phyloP scores from a whole-genome alignment of 1,140 invertebrate species.

The Nasonia longicornis region DNA sequence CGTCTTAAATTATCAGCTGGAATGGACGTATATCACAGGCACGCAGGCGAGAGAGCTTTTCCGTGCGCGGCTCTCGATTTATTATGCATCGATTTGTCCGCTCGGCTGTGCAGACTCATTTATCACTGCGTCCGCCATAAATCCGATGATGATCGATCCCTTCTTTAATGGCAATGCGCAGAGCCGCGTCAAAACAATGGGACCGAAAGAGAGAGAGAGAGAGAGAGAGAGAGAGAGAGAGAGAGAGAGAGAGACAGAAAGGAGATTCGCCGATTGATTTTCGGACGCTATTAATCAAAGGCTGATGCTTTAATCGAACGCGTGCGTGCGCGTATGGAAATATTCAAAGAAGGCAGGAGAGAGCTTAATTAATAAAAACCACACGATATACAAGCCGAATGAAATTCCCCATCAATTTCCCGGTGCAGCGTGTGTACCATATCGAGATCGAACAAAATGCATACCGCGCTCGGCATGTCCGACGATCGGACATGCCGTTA shows the following conservation, averaged over 20 bases:
- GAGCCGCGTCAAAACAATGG: not conserved
- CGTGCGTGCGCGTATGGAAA: not conserved
- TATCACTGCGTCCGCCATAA: not conserved
- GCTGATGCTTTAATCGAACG: no score
- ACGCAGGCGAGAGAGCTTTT: not conserved
- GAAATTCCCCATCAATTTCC: not conserved
- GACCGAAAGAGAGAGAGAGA: no score
- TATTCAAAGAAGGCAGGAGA: not conserved
- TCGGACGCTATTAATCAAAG: not conserved
- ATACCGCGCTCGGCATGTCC: not conserved
- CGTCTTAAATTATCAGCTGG: not conserved
- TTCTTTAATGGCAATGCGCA: not conserved
- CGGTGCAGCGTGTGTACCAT: no score
- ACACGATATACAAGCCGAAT: not conserved
- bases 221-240: no score
- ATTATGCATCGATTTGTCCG: conserved; percentile 33
- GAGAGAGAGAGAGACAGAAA: not conserved
- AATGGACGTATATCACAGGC: no score
- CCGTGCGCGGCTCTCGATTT: conserved; percentile 21
- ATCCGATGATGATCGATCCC: conserved; percentile 31
- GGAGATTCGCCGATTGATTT: not conserved
- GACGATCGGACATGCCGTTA: not conserved
- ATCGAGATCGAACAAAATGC: not conserved
- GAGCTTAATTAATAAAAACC: not conserved
- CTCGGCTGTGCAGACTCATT: conserved; percentile 13